phyloP scores from a whole-genome alignment of 2,888 invertebrate species.

The Tenthredo notha region DNA sequence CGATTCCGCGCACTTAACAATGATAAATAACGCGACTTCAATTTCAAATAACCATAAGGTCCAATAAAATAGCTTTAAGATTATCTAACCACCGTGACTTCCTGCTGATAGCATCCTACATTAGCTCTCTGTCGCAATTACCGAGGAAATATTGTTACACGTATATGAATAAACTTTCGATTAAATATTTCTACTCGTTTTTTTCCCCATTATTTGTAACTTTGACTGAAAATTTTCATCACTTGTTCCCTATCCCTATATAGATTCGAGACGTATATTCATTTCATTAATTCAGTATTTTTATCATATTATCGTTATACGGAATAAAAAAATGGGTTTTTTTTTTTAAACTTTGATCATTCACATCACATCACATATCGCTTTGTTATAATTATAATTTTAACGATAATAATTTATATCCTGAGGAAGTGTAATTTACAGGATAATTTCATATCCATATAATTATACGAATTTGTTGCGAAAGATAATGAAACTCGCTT shows the following conservation, averaged over 20 bases:
- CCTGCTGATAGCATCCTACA: constrained; percentile 68
- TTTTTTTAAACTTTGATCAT: too few relatives aligned
- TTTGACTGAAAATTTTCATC: not conserved
- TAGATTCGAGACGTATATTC: too few relatives aligned
- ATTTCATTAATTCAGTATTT: too few relatives aligned
- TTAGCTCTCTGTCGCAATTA: not conserved
- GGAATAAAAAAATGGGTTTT: too few relatives aligned
- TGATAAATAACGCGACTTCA: not conserved
- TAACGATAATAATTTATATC: not conserved
- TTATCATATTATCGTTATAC: too few relatives aligned
- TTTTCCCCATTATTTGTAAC: not conserved
- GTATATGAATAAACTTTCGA: not conserved
- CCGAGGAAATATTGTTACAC: too few relatives aligned
- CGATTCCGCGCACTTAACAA: not conserved
- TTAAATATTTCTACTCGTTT: not conserved
- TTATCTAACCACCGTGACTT: constrained; percentile 73
- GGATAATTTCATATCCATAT: not conserved
- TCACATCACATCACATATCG: too few relatives aligned
- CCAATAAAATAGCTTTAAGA: constrained; percentile 57
- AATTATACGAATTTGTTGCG: not conserved
- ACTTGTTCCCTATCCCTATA: not conserved
- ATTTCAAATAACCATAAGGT: not conserved
- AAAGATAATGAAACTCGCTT: not conserved
- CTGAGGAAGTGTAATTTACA: not conserved
- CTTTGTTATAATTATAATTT: too few relatives aligned